A percentile compares a stretch with the other conserved stretches of the same genome.
Evolutionary conservation across 2,113 vertebrate genomes (phyloP).

Genomic region (Raja brachyura): DNA sequence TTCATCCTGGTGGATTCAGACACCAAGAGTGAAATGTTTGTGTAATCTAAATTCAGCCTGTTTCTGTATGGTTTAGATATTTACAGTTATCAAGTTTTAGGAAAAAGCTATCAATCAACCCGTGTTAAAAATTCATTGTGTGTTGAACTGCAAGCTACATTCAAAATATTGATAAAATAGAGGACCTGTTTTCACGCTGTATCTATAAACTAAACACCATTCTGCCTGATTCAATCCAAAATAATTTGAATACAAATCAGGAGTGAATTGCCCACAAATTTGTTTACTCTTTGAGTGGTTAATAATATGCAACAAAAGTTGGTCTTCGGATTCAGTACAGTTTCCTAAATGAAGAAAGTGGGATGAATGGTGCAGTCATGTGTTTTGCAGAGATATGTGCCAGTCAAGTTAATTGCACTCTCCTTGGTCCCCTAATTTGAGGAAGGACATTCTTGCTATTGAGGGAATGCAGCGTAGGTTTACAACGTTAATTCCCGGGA

Average conservation of each 20-base stretch:
- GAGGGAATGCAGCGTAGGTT: no score
- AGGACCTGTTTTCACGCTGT: no score
- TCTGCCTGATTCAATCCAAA: not conserved
- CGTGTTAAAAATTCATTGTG: not conserved
- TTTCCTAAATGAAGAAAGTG: not conserved
- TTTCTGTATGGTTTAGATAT: not conserved
- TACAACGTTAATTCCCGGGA: no score
- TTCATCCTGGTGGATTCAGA: not conserved
- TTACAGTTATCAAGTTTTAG: not conserved
- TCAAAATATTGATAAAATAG: not conserved
- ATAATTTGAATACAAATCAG: not conserved
- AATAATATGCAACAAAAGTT: no score
- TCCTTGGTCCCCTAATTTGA: no score
- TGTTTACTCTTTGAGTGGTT: not conserved
- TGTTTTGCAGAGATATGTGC: not conserved
- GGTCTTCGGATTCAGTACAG: not conserved
- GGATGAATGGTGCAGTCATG: not conserved
- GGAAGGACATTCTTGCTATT: no score
- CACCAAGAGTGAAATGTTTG: no score
- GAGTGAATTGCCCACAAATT: not conserved
- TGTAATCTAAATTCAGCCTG: not conserved
- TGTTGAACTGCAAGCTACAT: not conserved
- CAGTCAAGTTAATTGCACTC: no score
- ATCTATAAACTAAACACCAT: not conserved
- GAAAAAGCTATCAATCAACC: not conserved